Evolutionary conservation across 2,888 invertebrate species (phyloP), one percentile per base, ranked within the genome.

Genomic region (Trichopoda pennipes): DNA sequence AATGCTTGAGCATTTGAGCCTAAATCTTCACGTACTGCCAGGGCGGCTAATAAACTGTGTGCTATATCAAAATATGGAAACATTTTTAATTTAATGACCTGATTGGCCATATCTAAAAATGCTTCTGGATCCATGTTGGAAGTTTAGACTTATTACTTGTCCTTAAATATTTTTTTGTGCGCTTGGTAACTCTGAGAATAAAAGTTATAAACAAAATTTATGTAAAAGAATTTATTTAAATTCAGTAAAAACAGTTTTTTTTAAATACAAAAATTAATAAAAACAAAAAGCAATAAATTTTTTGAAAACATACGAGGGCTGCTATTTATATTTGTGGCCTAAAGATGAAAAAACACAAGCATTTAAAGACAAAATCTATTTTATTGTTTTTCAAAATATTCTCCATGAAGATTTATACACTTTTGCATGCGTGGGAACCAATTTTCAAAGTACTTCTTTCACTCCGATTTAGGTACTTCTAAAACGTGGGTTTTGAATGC

Each of bases 41-140:
- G 93, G 89, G 98, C 98, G 93, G 97, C 98, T 87, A 99, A 93
- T 88, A 97, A 94, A 92, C 97, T 98, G 93, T 99, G 98, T 87
- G 99, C 99, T 88, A 99, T 95, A 92, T 99, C 99, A 92, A 99
- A 99, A 93, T 98, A 99, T 73, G 99, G 99, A 91, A 96, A 99
- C 99, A 99, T 99, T 94, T 99, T 98, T 87, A 99, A 93, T 92
- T 99, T 98, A 88, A 98, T 97, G 93, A 99, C 97, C 94, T 98
- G 97, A 92, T 98, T 98, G 93, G 99, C 99, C 94, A 99, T 94
- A 92, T 99, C 98, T 90, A 99, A 93, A 92, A 99, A 98, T 85
- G 97, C 95, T 93, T 98, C 98, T 91, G 97, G 97, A 94, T 98
- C 97, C 97, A 98, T 97, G 60, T 35, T 74, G 78, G 38, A 38